Evolutionary conservation across 2,113 vertebrate species (phyloP).

Genomic region (Arvicanthis niloticus): DNA sequence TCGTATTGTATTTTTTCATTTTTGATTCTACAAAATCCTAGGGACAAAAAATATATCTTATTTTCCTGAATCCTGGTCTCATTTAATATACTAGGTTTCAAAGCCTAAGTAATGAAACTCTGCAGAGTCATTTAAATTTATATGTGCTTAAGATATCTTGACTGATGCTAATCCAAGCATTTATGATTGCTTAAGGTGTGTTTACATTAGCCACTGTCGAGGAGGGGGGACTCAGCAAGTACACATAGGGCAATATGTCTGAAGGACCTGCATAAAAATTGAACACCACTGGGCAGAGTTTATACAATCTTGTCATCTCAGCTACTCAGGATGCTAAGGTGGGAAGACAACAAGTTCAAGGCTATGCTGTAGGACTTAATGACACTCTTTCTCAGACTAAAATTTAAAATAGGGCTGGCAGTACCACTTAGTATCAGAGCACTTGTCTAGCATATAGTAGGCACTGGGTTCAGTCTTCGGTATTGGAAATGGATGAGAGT

Average conservation of each 20-base stretch:
- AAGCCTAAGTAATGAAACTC: constrained; percentile 64
- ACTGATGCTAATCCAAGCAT: constrained; percentile 54
- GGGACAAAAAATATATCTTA: not conserved
- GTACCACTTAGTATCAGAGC: not conserved
- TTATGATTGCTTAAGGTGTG: constrained; percentile 61
- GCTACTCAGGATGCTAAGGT: not conserved
- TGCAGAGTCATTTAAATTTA: constrained; percentile 62
- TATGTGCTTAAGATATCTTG: constrained; percentile 30
- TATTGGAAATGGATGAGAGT: not conserved
- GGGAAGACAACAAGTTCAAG: not conserved
- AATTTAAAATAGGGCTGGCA: not conserved
- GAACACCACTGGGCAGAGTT: not conserved
- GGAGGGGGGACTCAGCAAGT: not conserved
- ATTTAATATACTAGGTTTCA: constrained; percentile 32
- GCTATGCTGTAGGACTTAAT: too few relatives aligned
- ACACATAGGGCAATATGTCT: not conserved
- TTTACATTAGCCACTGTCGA: constrained; percentile 24
- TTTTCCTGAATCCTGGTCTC: not conserved
- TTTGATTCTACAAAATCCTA: constrained; percentile 32
- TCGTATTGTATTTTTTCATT: not conserved
- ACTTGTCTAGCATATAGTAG: not conserved
- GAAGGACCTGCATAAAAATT: constrained; percentile 13
- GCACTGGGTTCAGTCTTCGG: not conserved
- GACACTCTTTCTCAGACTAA: not conserved
- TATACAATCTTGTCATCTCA: too few relatives aligned